Evolutionary conservation across 2,797 vertebrate species (phyloP).

Genomic region (Malacoctenus gilli): DNA sequence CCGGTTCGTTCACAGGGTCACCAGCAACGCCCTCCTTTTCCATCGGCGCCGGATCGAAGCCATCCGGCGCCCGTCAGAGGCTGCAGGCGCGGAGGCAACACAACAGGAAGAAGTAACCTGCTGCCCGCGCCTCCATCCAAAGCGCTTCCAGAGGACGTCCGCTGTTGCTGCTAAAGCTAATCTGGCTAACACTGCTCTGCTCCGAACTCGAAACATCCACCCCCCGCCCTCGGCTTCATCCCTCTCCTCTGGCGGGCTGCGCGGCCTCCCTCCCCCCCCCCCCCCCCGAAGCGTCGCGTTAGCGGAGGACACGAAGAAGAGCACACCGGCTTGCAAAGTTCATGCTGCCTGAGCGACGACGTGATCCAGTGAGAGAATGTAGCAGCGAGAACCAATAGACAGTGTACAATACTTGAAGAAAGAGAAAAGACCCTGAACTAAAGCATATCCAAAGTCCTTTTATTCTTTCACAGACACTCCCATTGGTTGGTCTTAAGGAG

Average conservation of each 20-base stretch:
- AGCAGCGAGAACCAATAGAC: constrained; percentile 34
- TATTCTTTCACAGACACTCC: constrained; percentile 38
- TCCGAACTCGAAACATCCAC: constrained; percentile 37
- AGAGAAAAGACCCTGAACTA: constrained; percentile 55
- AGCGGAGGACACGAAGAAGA: constrained; percentile 34
- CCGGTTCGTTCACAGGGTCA: too few relatives aligned
- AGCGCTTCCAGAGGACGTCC: constrained; percentile 45
- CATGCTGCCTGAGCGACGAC: constrained; percentile 34
- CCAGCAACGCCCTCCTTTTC: constrained; percentile 85
- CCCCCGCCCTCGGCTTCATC: constrained; percentile 33
- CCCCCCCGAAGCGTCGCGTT: constrained; percentile 41
- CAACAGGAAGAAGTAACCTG: constrained; percentile 89
- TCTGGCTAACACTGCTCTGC: constrained; percentile 53
- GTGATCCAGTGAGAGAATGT: constrained; percentile 36
- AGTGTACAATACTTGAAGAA: constrained; percentile 74
- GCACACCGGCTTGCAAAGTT: constrained; percentile 25
- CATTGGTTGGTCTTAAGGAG: constrained; percentile 49
- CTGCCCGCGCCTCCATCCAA: constrained; percentile 10
- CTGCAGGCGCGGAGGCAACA: constrained; percentile 93
- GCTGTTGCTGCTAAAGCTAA: constrained; percentile 55
- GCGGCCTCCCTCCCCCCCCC: too few relatives aligned
- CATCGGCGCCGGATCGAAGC: constrained; percentile 91
- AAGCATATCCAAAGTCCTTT: constrained; percentile 67
- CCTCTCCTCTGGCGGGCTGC: constrained; percentile 38
- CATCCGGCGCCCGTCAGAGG: constrained; percentile 84